Percentiles rank a stretch among this genome's conserved stretches.
These are phyloP conservation scores for Narcine bancroftii DNA, from an alignment of 2,113 vertebrate species.

Conservation along the genomic window DNA sequence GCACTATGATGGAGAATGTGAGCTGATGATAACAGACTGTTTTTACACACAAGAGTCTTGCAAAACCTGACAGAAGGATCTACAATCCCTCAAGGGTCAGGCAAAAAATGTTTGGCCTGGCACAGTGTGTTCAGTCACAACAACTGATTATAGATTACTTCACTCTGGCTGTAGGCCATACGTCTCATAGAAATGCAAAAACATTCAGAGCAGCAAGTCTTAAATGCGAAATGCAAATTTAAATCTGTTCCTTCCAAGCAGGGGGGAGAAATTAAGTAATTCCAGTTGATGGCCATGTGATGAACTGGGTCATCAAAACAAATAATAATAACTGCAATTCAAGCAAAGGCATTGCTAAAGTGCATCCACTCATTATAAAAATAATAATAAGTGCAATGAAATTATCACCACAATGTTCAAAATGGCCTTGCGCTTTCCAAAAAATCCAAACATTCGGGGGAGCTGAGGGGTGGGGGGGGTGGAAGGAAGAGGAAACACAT, in stretches of 20 bases:
- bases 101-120: background rate
- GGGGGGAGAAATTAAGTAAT: background rate
- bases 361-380: background rate
- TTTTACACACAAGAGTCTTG: background rate
- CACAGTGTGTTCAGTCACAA: background rate
- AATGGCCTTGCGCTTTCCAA: background rate
- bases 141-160: constrained; percentile 20
- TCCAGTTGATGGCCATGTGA: background rate
- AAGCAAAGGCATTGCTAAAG: background rate
- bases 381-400: background rate
- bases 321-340: background rate
- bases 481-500: too few relatives aligned
- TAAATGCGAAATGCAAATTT: constrained; percentile 19
- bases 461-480: too few relatives aligned
- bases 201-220: background rate
- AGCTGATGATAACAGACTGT: background rate
- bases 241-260: constrained; percentile 9
- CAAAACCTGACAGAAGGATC: background rate
- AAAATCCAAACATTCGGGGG: too few relatives aligned
- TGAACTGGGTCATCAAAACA: background rate
- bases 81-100: background rate
- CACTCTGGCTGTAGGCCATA: background rate
- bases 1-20: background rate
- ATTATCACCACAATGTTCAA: background rate
- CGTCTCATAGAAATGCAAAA: background rate